Conservation (phyloP, 2,888 invertebrate species). For the Cephalotes varians region DNA sequence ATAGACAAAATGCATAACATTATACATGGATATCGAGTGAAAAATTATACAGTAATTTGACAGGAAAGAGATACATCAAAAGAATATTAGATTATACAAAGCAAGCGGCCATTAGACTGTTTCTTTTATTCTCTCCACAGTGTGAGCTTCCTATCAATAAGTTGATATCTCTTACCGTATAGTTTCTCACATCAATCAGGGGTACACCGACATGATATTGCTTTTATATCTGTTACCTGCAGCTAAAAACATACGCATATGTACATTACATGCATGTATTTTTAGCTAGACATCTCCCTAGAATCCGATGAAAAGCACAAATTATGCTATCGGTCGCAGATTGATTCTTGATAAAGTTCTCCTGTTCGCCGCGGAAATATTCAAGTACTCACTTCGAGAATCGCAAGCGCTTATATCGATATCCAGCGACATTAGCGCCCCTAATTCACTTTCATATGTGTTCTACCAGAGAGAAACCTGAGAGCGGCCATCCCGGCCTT, state of each 20-base stretch:
- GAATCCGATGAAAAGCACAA: background rate
- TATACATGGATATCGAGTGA: background rate
- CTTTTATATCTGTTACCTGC: background rate
- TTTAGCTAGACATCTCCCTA: background rate
- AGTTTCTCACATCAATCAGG: background rate
- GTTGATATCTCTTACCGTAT: no score
- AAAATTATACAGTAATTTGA: background rate
- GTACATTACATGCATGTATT: background rate
- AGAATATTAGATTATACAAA: no score
- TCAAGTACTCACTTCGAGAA: slow-evolving; percentile 23
- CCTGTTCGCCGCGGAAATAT: background rate
- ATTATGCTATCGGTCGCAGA: background rate
- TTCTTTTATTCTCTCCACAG: background rate
- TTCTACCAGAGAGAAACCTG: no score
- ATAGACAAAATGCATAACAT: background rate
- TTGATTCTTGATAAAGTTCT: background rate
- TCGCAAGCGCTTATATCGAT: slow-evolving; percentile 34
- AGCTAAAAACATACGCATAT: background rate
- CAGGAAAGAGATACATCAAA: background rate
- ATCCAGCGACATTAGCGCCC: background rate
- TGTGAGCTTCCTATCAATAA: background rate
- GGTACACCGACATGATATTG: background rate
- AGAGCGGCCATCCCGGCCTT: no score
- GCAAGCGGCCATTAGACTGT: background rate
- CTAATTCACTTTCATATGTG: background rate